These are phyloP conservation scores for Larimichthys polyactis DNA, from an alignment of 2,113 vertebrate species.

Conservation along the genomic window DNA sequence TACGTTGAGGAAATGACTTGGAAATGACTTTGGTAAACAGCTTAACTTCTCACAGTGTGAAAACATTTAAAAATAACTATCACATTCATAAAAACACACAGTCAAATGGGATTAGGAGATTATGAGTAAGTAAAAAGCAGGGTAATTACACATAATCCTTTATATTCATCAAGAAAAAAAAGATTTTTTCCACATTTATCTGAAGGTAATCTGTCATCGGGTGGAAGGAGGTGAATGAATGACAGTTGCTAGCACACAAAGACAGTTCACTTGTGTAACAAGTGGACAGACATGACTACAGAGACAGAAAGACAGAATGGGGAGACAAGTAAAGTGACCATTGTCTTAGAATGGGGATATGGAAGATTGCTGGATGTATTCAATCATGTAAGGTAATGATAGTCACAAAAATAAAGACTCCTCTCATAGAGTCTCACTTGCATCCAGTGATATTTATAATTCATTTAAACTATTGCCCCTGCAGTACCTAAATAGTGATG, in stretches of 20 bases:
- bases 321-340: not conserved
- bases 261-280: not conserved
- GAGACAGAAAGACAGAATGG: not conserved
- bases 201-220: conserved; percentile 48
- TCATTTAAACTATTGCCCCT: not conserved
- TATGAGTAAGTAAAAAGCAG: conserved; percentile 60
- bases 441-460: not conserved
- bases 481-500: not conserved
- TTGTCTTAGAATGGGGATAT: not conserved
- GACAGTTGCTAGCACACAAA: conserved; percentile 16
- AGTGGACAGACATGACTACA: not conserved
- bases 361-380: not conserved
- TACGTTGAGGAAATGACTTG: conserved; percentile 43
- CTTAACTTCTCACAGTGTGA: conserved; percentile 63
- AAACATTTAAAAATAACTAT: conserved; percentile 58
- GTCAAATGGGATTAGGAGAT: conserved; percentile 74
- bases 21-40: conserved; percentile 65
- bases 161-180: conserved; percentile 49
- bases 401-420: not conserved
- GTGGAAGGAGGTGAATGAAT: conserved; percentile 24
- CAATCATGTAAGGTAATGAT: not conserved
- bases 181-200: conserved; percentile 49
- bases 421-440: not conserved
- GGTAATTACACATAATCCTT: conserved; percentile 72
- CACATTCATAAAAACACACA: conserved; percentile 56